These are phyloP conservation scores for Bembecia ichneumoniformis DNA, from an alignment of 2,888 invertebrate species.

Conservation along the genomic window DNA sequence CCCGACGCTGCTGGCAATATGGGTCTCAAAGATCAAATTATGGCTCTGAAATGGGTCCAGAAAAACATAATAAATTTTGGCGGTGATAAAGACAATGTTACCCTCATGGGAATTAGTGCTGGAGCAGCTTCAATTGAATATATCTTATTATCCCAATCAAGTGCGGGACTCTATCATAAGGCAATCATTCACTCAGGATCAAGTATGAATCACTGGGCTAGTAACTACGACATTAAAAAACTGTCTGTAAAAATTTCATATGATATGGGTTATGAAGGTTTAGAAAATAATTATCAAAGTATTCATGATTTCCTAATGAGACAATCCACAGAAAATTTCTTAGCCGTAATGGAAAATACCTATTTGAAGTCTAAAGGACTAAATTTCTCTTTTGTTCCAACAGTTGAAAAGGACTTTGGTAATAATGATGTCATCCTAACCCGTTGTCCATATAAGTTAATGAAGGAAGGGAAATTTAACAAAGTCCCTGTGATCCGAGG, in stretches of 20 bases:
- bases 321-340: slow-evolving; percentile 11
- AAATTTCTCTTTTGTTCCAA: slow-evolving; percentile 36
- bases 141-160: slow-evolving; percentile 48
- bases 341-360: no score
- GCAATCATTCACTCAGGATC: slow-evolving; percentile 70
- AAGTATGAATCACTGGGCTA: slow-evolving; percentile 61
- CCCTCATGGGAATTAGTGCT: slow-evolving; percentile 68
- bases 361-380: slow-evolving; percentile 13
- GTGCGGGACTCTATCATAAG: slow-evolving; percentile 68
- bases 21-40: slow-evolving; percentile 67
- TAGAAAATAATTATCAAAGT: slow-evolving; percentile 13
- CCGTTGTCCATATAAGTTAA: slow-evolving; percentile 49
- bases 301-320: slow-evolving; percentile 23
- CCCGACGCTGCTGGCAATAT: slow-evolving; percentile 63
- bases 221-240: slow-evolving; percentile 28
- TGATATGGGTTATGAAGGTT: slow-evolving; percentile 24
- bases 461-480: slow-evolving; percentile 39
- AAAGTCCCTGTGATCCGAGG: slow-evolving; percentile 54
- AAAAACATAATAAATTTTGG: slow-evolving; percentile 58
- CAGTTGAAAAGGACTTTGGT: slow-evolving; percentile 35
- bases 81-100: slow-evolving; percentile 61
- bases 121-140: slow-evolving; percentile 64
- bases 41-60: slow-evolving; percentile 66
- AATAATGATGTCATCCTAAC: slow-evolving; percentile 25
- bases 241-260: slow-evolving; percentile 38